Evolutionary conservation across 2,888 invertebrate species (phyloP).

Genomic region (Pherbina coryleti): DNA sequence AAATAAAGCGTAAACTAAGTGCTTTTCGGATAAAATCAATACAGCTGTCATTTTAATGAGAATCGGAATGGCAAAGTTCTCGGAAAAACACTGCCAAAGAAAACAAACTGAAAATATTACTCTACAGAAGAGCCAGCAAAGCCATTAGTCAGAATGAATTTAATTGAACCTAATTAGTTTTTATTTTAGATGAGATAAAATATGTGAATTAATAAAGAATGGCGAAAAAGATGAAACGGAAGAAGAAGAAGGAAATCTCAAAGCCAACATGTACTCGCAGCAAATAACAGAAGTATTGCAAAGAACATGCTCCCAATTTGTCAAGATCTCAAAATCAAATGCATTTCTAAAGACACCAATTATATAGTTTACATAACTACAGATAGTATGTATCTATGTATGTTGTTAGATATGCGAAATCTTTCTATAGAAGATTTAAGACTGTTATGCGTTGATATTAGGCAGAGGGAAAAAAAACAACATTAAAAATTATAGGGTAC

Average conservation of each 20-base stretch:
- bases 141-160: background rate
- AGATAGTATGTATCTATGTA: no score
- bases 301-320: constrained; percentile 19
- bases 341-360: constrained; percentile 10
- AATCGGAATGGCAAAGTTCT: background rate
- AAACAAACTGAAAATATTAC: background rate
- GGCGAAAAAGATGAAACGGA: background rate
- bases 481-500: background rate
- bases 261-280: background rate
- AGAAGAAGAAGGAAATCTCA: background rate
- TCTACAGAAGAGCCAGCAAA: background rate
- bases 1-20: background rate
- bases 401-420: no score
- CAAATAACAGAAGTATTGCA: background rate
- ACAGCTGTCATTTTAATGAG: background rate
- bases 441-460: background rate
- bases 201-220: background rate
- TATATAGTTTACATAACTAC: background rate
- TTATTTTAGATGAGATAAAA: background rate
- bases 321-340: constrained; percentile 21
- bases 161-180: background rate
- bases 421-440: background rate
- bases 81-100: background rate
- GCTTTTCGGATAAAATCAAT: background rate
- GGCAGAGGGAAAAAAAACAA: background rate